These are phyloP conservation scores for Eleginops maclovinus DNA, from an alignment of 2,113 vertebrate species.

Conservation along the genomic window DNA sequence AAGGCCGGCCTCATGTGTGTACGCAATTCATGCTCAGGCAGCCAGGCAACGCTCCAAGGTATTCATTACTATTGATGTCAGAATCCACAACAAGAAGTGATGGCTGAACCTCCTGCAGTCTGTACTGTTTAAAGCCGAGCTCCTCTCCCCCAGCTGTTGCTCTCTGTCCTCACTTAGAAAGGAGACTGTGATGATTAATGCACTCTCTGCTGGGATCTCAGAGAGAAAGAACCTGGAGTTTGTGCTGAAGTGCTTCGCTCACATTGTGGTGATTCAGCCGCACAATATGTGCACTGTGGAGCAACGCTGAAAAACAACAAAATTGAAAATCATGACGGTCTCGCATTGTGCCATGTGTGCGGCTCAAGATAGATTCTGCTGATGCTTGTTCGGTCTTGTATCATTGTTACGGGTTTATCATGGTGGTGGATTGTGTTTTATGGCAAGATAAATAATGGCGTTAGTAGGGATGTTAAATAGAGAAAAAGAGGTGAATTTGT, in stretches of 20 bases:
- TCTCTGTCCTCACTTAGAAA: slow-evolving; percentile 66
- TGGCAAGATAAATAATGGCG: slow-evolving; percentile 28
- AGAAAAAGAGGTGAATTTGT: slow-evolving; percentile 29
- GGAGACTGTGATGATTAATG: slow-evolving; percentile 77
- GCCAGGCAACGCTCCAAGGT: slow-evolving; percentile 77
- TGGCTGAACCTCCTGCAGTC: slow-evolving; percentile 78
- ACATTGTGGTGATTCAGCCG: slow-evolving; percentile 48
- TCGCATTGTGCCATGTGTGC: slow-evolving; percentile 35
- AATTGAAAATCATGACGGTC: slow-evolving; percentile 55
- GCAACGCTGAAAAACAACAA: slow-evolving; percentile 37
- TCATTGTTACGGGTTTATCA: slow-evolving; percentile 39
- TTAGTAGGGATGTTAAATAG: slow-evolving; percentile 33
- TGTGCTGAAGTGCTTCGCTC: slow-evolving; percentile 62
- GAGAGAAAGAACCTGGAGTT: slow-evolving; percentile 57
- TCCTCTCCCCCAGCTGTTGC: slow-evolving; percentile 75
- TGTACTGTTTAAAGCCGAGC: slow-evolving; percentile 77
- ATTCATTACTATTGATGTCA: slow-evolving; percentile 82
- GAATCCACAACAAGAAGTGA: slow-evolving; percentile 79
- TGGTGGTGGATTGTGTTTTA: slow-evolving; percentile 21
- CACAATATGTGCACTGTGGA: slow-evolving; percentile 36
- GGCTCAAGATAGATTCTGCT: slow-evolving; percentile 51
- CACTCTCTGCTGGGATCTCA: slow-evolving; percentile 71
- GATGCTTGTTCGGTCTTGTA: slow-evolving; percentile 39
- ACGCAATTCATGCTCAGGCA: slow-evolving; percentile 66
- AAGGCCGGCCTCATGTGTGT: slow-evolving; percentile 46